Conservation (phyloP, 2,888 invertebrate species). For the Xanthorhoe designata region DNA sequence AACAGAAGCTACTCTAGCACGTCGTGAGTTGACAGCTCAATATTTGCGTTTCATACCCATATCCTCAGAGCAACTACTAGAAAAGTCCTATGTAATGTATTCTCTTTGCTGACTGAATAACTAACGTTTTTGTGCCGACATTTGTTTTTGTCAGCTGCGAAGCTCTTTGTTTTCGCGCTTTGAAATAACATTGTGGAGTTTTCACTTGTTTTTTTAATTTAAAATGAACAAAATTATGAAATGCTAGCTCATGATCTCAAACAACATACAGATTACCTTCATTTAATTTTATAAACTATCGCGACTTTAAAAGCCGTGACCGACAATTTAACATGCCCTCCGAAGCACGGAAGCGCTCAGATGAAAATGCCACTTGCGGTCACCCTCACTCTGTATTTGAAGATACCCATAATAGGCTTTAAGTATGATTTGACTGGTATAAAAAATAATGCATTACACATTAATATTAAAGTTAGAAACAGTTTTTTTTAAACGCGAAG, state of each 20-base stretch:
- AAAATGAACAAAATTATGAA: background rate
- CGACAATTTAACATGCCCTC: too few relatives aligned
- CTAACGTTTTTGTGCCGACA: background rate
- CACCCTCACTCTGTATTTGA: too few relatives aligned
- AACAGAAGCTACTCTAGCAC: conserved; percentile 35
- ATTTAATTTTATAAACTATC: too few relatives aligned
- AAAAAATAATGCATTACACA: too few relatives aligned
- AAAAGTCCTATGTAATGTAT: conserved; percentile 9
- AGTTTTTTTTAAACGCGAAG: background rate
- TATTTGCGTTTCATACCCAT: conserved; percentile 38
- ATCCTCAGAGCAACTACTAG: conserved; percentile 8
- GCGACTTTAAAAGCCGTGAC: too few relatives aligned
- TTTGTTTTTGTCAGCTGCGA: background rate
- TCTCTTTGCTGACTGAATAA: background rate
- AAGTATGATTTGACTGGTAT: too few relatives aligned
- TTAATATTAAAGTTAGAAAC: too few relatives aligned
- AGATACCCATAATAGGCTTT: too few relatives aligned
- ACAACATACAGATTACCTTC: too few relatives aligned
- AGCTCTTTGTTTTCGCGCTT: background rate
- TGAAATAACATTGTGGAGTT: background rate
- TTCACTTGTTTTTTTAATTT: background rate
- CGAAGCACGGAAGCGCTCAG: too few relatives aligned
- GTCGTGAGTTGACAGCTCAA: conserved; percentile 37
- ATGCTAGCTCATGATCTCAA: too few relatives aligned
- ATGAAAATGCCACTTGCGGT: too few relatives aligned